Evolutionary conservation across 2,797 vertebrate genomes (phyloP).

Genomic region (Sebastes iracundus): DNA sequence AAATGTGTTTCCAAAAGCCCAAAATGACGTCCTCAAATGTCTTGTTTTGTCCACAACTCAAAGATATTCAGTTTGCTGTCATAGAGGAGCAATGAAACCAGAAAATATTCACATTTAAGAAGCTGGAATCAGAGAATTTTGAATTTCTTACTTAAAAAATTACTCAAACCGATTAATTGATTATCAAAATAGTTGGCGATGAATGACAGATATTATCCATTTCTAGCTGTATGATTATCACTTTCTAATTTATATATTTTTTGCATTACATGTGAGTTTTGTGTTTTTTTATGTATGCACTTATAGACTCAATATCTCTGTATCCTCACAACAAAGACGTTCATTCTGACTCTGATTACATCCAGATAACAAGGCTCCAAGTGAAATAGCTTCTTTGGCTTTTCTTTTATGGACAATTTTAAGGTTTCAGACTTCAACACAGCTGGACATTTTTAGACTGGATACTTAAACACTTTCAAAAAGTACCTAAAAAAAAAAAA

Average conservation of each 20-base stretch:
- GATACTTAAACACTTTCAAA: slow-evolving; percentile 1
- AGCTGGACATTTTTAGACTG: neutral
- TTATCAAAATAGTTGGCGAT: no score
- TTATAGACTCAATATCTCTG: neutral
- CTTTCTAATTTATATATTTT: neutral
- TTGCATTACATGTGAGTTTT: neutral
- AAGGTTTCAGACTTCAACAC: neutral
- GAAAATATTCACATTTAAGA: no score
- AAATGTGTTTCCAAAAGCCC: no score
- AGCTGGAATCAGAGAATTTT: no score
- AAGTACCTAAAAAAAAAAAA: slow-evolving; percentile 1
- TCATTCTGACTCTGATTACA: neutral
- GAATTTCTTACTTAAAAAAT: no score
- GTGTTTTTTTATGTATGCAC: no score
- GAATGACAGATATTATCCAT: neutral
- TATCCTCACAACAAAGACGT: neutral
- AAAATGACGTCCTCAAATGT: no score
- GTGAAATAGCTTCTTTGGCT: neutral
- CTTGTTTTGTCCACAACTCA: no score
- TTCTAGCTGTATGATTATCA: neutral
- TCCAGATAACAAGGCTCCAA: neutral
- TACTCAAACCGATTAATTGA: no score
- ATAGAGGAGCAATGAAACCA: no score
- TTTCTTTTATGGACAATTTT: neutral
- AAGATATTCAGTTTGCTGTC: no score